Evolutionary conservation across 1,140 invertebrate genomes (phyloP), one percentile per base, ranked within the genome.

Genomic region (Orchesella cincta): DNA sequence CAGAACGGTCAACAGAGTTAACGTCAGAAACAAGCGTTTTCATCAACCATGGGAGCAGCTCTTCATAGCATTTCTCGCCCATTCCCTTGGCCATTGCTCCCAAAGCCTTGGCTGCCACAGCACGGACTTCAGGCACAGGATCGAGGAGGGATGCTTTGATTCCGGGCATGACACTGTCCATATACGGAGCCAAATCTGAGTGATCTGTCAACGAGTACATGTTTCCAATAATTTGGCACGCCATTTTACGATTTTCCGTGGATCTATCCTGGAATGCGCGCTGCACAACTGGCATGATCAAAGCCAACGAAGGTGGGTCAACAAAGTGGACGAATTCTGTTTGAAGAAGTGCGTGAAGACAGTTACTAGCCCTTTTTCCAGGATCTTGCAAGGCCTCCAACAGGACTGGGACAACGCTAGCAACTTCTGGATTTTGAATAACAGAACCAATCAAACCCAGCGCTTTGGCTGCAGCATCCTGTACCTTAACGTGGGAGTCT

Each of bases 301-400:
- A 88, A 76, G 98, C 97, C 2, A 99, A 88, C 0, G 97, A 99
- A 0, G 98, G 97, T 3, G 98, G 95, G 86, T 99, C 98, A 81
- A 99, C 98, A 85, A 99, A 98, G 87, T 99, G 98, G 54, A 99
- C 96, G 87, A 99, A 99, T 85, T 98, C 95, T 0, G 97, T 99
- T 84, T 98, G 94, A 20, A 99, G 86, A 31, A 99, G 88, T 1
- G 93, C 96, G 84, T 97, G 93, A 1, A 99, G 87, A 86, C 95
- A 97, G 8, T 89, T 89, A 0, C 94, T 94, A 0, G 98, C 99
- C 86, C 97, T 97, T 83, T 94, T 93, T 0, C 95, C 94, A 0
- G 98, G 98, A 88, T 99, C 97, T 86, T 98, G 95, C 0, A 99
- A 87, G 5, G 97, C 98, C 90, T 90, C 79, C 16, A 82, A 36